phyloP scores from a whole-genome alignment of 2,113 vertebrate species.

The Acanthochromis polyacanthus region DNA sequence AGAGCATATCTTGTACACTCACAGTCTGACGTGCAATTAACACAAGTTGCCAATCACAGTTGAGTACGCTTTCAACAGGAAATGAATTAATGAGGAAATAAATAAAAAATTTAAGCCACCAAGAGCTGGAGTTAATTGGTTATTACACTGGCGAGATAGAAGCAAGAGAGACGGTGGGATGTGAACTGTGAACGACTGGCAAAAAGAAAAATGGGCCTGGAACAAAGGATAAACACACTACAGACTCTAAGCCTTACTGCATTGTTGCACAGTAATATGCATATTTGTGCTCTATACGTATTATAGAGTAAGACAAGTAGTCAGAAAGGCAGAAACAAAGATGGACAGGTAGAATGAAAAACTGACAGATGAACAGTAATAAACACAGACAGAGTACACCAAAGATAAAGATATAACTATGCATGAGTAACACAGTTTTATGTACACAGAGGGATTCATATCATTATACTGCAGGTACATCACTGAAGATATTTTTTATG shows the following conservation, averaged over 20 bases:
- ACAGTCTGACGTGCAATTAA: slow-evolving; percentile 61
- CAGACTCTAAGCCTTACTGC: background rate
- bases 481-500: no score
- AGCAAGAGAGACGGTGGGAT: slow-evolving; percentile 34
- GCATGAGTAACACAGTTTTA: no score
- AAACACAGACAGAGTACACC: background rate
- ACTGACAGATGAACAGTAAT: background rate
- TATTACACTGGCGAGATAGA: slow-evolving; percentile 63
- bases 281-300: background rate
- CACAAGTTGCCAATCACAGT: slow-evolving; percentile 67
- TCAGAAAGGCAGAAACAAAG: background rate
- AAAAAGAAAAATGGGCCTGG: background rate
- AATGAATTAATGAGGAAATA: slow-evolving; percentile 70
- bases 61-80: slow-evolving; percentile 59
- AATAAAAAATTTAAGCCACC: slow-evolving; percentile 53
- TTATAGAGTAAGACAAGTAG: background rate
- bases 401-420: background rate
- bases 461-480: no score
- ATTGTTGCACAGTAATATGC: background rate
- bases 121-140: slow-evolving; percentile 64
- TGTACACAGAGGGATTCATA: no score
- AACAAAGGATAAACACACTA: slow-evolving; percentile 9
- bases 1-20: slow-evolving; percentile 23
- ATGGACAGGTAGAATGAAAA: background rate
- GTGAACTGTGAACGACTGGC: slow-evolving; percentile 21